These are phyloP conservation scores for Cydia pomonella DNA, from an alignment of 1,140 invertebrate genomes.

Conservation along the genomic window DNA sequence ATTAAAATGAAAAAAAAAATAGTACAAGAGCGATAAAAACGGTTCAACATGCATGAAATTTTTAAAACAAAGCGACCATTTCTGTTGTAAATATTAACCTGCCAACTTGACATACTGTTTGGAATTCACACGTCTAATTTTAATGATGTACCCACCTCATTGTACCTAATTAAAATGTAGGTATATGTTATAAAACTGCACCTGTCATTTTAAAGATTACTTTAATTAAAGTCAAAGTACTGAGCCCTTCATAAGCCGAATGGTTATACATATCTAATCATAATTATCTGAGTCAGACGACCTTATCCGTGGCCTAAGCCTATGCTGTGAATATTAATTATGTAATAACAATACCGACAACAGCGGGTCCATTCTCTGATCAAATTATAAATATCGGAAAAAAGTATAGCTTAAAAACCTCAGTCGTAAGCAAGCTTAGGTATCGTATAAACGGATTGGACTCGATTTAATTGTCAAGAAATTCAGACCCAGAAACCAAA, in stretches of 20 bases:
- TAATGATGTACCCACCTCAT: background rate
- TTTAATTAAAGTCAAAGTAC: background rate
- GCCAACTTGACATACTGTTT: background rate
- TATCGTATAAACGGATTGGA: too few species aligned
- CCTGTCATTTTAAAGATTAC: background rate
- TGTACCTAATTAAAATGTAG: background rate
- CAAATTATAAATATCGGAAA: too few species aligned
- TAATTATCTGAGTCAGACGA: constrained; percentile 15
- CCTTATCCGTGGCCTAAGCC: background rate
- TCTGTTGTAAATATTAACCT: background rate
- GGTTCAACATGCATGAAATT: too few species aligned
- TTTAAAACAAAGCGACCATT: too few species aligned
- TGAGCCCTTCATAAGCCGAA: background rate
- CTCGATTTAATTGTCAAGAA: too few species aligned
- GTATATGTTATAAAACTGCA: background rate
- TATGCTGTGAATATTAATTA: constrained; percentile 21
- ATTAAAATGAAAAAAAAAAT: background rate
- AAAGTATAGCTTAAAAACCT: too few species aligned
- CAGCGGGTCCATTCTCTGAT: too few species aligned
- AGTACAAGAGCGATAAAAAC: too few species aligned
- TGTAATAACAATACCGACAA: background rate
- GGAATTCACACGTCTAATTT: background rate
- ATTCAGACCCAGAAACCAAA: too few species aligned
- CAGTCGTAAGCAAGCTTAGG: too few species aligned
- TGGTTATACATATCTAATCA: constrained; percentile 1